Conservation (phyloP, 2,888 invertebrate genomes). For the Cacoxenus indagator region DNA sequence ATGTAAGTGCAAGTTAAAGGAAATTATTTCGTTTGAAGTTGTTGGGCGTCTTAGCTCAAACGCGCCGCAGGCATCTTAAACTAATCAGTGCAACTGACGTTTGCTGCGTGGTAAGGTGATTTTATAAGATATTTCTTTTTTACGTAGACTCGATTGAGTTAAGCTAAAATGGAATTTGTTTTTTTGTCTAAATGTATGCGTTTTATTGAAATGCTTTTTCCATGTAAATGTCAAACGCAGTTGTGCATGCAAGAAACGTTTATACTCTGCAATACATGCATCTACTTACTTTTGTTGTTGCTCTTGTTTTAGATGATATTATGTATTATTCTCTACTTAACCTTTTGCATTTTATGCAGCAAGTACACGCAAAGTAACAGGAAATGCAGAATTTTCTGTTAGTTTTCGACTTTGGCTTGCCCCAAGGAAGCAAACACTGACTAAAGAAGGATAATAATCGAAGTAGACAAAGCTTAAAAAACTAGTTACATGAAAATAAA, state of each 20-base stretch:
- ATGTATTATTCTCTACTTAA: background rate
- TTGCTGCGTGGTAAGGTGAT: background rate
- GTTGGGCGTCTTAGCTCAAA: background rate
- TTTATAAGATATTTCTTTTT: background rate
- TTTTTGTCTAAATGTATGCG: background rate
- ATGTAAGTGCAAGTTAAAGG: background rate
- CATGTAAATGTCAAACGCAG: constrained; percentile 22
- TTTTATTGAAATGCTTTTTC: constrained; percentile 18
- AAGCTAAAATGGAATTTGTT: background rate
- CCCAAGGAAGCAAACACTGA: background rate
- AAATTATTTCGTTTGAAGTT: background rate
- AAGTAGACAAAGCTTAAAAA: background rate
- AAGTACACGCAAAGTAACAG: background rate
- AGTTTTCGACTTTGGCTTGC: background rate
- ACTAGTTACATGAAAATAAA: background rate
- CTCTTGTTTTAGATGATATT: background rate
- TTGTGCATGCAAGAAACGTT: background rate
- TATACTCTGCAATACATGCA: background rate
- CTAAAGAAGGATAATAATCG: background rate
- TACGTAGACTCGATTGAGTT: too few species aligned
- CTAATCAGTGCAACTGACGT: background rate
- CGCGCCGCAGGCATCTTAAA: background rate
- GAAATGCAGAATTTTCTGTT: background rate
- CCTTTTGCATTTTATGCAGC: constrained; percentile 7
- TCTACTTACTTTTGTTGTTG: background rate